phyloP scores from a whole-genome alignment of 2,797 vertebrate species.

The Megalops cyprinoides region DNA sequence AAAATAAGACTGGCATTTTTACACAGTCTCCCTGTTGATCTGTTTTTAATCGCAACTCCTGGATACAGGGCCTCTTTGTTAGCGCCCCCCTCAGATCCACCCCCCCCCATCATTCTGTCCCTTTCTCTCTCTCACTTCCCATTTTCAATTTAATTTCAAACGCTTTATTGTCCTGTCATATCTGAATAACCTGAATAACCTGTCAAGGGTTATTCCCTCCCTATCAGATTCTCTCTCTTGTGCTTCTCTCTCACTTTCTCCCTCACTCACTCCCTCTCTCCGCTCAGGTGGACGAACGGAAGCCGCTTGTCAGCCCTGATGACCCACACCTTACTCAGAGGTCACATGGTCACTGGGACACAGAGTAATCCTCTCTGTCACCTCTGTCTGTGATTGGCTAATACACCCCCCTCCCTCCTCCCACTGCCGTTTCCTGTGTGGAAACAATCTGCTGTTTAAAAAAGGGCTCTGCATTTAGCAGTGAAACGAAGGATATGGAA shows the following conservation, averaged over 20 bases:
- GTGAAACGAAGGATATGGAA: constrained; percentile 39
- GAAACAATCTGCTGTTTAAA: constrained; percentile 26
- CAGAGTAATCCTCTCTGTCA: constrained; percentile 27
- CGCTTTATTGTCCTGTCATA: too few relatives aligned
- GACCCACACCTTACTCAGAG: constrained; percentile 24
- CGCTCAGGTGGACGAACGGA: neutral
- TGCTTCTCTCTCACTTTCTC: neutral
- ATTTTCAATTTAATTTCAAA: too few relatives aligned
- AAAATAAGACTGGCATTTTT: neutral
- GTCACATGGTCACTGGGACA: constrained; percentile 30
- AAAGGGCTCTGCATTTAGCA: constrained; percentile 4
- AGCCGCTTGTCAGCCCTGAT: neutral
- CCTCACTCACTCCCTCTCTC: neutral
- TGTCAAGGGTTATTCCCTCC: neutral
- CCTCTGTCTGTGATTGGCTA: constrained; percentile 22
- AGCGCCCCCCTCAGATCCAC: neutral
- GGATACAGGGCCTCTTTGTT: neutral
- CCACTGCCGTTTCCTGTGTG: constrained; percentile 23
- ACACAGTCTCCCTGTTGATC: neutral
- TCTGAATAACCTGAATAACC: too few relatives aligned
- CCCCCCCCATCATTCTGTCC: neutral
- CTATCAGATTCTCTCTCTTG: neutral
- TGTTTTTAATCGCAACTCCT: constrained; percentile 5
- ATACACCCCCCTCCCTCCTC: constrained; percentile 5
- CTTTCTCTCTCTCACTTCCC: neutral